Percentiles rank a stretch among this genome's conserved stretches.
phyloP scores from a whole-genome alignment of 2,113 vertebrate genomes.

The Bothrops jararaca region DNA sequence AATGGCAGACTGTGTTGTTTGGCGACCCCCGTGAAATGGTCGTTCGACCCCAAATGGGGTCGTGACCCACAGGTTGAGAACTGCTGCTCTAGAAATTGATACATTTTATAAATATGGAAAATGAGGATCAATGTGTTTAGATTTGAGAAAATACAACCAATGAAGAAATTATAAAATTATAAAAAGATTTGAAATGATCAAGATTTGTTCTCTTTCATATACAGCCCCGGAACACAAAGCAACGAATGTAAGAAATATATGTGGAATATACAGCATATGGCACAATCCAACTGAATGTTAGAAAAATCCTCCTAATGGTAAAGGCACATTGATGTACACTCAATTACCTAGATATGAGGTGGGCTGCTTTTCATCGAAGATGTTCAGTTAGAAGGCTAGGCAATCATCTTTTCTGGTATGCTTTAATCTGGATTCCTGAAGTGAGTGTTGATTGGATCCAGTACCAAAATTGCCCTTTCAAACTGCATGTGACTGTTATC shows the following conservation, averaged over 20 bases:
- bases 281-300: background rate
- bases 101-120: background rate
- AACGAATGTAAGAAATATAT: background rate
- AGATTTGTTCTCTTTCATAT: background rate
- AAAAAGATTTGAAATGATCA: background rate
- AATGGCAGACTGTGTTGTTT: too few relatives aligned
- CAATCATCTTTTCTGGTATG: background rate
- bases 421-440: background rate
- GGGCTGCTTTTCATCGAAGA: background rate
- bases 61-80: too few relatives aligned
- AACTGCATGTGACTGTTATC: background rate
- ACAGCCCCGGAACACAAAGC: background rate
- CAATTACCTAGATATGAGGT: background rate
- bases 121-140: background rate
- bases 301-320: background rate
- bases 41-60: too few relatives aligned
- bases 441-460: background rate
- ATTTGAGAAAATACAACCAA: background rate
- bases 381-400: background rate
- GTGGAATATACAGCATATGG: background rate
- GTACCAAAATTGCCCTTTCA: background rate
- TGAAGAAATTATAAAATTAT: background rate
- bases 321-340: background rate
- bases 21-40: too few relatives aligned
- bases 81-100: background rate